Evolutionary conservation across 2,113 vertebrate genomes (phyloP).

Genomic region (Tauraco erythrolophus): DNA sequence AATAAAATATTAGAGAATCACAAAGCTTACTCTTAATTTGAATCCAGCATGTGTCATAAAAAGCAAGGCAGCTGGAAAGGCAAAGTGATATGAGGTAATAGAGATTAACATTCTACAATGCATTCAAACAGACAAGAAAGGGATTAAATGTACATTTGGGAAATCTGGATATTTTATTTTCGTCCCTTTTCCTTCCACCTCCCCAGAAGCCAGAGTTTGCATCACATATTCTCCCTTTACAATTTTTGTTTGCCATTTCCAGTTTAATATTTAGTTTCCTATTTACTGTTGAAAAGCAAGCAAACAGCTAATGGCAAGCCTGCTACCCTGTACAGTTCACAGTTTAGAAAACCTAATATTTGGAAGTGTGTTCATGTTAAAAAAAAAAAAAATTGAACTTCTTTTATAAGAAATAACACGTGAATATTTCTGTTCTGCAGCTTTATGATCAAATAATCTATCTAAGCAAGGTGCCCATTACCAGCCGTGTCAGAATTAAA

Average conservation of each 20-base stretch:
- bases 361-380: background rate
- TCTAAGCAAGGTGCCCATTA: background rate
- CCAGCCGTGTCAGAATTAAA: background rate
- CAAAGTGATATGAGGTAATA: background rate
- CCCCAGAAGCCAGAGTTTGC: background rate
- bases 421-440: background rate
- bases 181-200: background rate
- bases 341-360: background rate
- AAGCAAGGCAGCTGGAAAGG: slow-evolving; percentile 4
- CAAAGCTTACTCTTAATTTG: background rate
- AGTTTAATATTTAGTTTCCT: background rate
- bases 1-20: background rate
- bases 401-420: background rate
- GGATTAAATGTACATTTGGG: background rate
- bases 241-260: background rate
- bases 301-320: background rate
- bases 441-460: background rate
- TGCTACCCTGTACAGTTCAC: background rate
- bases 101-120: background rate
- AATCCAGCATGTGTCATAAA: background rate
- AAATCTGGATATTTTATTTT: background rate
- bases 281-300: background rate
- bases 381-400: background rate
- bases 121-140: background rate
- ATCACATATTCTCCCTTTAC: background rate